phyloP scores from a whole-genome alignment of 2,113 vertebrate genomes.

The Sapajus apella region DNA sequence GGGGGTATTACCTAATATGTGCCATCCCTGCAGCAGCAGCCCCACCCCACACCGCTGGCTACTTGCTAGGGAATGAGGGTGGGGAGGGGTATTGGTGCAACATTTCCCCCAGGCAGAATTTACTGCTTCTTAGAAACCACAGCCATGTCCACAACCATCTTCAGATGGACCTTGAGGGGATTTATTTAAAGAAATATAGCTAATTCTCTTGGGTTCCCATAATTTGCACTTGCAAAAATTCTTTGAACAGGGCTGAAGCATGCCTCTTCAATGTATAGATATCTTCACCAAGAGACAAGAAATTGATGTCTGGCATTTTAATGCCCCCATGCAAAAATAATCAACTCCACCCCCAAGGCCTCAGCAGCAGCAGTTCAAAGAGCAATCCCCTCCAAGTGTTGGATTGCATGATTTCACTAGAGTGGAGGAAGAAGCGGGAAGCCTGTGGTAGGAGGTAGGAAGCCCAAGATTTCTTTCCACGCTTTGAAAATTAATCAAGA shows the following conservation, averaged over 20 bases:
- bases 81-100: neutral
- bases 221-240: conserved; percentile 69
- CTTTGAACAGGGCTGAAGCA: conserved; percentile 60
- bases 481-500: conserved; percentile 65
- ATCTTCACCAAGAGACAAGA: conserved; percentile 72
- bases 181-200: conserved; percentile 59
- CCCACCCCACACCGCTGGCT: conserved; percentile 52
- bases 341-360: conserved; percentile 18
- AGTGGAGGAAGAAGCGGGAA: neutral
- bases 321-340: conserved; percentile 76
- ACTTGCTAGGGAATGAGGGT: neutral
- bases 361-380: conserved; percentile 33
- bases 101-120: conserved; percentile 56
- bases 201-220: conserved; percentile 71
- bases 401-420: neutral
- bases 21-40: conserved; percentile 23
- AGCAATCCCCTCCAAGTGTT: neutral
- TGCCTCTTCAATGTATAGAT: neutral
- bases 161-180: conserved; percentile 57
- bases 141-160: conserved; percentile 71
- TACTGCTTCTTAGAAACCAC: conserved; percentile 61
- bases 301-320: conserved; percentile 72
- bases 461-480: conserved; percentile 40
- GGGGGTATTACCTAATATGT: conserved; percentile 84
- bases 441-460: neutral